A percentile compares a stretch with the other conserved stretches of the same genome.
These are phyloP conservation scores for Patagioenas fasciata DNA, from an alignment of 2,113 vertebrate species.

Conservation along the genomic window DNA sequence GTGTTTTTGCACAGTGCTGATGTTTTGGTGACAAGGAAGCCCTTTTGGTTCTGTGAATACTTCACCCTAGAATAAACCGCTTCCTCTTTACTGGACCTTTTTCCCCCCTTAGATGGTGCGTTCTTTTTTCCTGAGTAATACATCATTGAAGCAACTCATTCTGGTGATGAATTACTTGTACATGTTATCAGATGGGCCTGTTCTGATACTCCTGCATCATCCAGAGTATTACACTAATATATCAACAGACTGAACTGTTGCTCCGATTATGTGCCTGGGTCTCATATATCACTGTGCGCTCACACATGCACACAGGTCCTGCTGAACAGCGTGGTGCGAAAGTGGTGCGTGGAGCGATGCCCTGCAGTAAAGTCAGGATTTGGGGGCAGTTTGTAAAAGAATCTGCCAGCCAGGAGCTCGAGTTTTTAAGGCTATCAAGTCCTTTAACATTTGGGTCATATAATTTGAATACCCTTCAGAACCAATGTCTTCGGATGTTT, in stretches of 20 bases:
- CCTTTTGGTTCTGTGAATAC: background rate
- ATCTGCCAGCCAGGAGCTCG: background rate
- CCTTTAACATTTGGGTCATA: background rate
- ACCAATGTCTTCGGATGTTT: background rate
- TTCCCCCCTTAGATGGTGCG: background rate
- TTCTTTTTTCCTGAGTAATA: constrained; percentile 14
- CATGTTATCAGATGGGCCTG: constrained; percentile 32
- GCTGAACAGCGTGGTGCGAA: background rate
- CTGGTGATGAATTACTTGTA: constrained; percentile 25
- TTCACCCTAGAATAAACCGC: background rate
- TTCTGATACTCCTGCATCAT: constrained; percentile 61
- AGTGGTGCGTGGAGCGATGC: background rate
- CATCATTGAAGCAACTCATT: constrained; percentile 14
- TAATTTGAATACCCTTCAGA: background rate
- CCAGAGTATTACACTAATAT: constrained; percentile 32
- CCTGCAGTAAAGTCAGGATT: background rate
- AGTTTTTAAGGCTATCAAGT: background rate
- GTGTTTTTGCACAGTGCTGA: background rate
- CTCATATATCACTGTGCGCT: background rate
- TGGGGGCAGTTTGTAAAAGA: background rate
- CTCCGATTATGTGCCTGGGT: background rate
- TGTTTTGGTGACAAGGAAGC: background rate
- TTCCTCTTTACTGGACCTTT: background rate
- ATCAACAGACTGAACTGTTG: constrained; percentile 26
- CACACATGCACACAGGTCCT: background rate